A percentile compares a stretch with the other conserved stretches of the same genome.
Evolutionary conservation across 2,888 invertebrate species (phyloP).

Genomic region (Metallyticus violacea): DNA sequence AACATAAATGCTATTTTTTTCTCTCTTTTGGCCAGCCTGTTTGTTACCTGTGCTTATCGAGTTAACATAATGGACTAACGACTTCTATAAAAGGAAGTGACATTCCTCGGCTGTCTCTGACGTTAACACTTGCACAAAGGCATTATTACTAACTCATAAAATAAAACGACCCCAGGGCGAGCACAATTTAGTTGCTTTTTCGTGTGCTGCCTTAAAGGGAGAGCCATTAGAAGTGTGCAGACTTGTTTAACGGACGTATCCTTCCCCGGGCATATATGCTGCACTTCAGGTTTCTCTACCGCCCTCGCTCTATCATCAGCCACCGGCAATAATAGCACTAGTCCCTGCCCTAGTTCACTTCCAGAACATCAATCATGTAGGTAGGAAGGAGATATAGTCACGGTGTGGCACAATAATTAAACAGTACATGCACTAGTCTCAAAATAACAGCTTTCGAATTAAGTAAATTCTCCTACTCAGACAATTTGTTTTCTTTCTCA

Average conservation of each 20-base stretch:
- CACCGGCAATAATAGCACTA: too few species aligned
- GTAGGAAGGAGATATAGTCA: neutral
- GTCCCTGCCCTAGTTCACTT: neutral
- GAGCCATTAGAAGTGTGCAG: neutral
- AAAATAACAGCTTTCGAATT: too few species aligned
- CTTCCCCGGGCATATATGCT: neutral
- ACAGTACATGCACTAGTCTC: neutral
- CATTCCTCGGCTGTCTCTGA: too few species aligned
- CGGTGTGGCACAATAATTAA: neutral
- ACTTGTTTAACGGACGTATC: neutral
- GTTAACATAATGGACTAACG: too few species aligned
- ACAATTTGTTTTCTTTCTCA: too few species aligned
- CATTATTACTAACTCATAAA: neutral
- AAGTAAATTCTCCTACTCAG: too few species aligned
- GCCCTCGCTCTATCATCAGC: neutral
- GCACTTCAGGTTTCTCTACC: neutral
- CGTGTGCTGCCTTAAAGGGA: neutral
- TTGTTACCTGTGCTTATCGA: too few species aligned
- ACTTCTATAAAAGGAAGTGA: too few species aligned
- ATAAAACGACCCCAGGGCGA: neutral
- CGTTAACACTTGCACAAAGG: neutral
- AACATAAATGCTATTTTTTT: too few species aligned
- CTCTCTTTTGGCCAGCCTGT: too few species aligned
- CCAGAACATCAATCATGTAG: neutral
- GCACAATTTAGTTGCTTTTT: neutral